A percentile compares a stretch with the other conserved stretches of the same genome.
Evolutionary conservation across 2,888 invertebrate genomes (phyloP).

Genomic region (Protophormia terraenovae): DNA sequence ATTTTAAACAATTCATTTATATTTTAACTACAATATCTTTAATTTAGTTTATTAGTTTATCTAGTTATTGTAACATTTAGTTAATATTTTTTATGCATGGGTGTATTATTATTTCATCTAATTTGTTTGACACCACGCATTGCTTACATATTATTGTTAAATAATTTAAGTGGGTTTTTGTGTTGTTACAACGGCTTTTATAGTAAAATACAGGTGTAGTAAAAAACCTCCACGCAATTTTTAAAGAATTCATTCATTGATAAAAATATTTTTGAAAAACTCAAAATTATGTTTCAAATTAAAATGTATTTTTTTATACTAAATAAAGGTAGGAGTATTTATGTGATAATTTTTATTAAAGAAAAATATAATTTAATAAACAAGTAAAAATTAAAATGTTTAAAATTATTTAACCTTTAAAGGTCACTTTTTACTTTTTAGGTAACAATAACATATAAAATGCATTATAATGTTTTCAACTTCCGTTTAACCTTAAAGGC

Average conservation of each 20-base stretch:
- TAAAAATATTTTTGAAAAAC: not conserved
- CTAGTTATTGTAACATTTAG: not conserved
- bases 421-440: constrained; percentile 9
- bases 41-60: not conserved
- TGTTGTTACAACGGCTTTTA: constrained; percentile 17
- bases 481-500: constrained; percentile 21
- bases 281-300: constrained; percentile 8
- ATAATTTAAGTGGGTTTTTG: constrained; percentile 34
- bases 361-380: constrained; percentile 4
- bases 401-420: not conserved
- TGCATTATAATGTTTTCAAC: constrained; percentile 28
- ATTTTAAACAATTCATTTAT: not conserved
- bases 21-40: not conserved
- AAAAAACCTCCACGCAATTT: constrained; percentile 60
- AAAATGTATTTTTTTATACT: constrained; percentile 9
- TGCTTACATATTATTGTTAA: constrained; percentile 7
- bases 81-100: not conserved
- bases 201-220: constrained; percentile 61
- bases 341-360: not conserved
- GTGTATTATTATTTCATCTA: not conserved
- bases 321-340: constrained; percentile 21
- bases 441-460: not conserved
- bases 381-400: not conserved
- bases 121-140: constrained; percentile 55
- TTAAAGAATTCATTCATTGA: constrained; percentile 29